A percentile compares a stretch with the other conserved stretches of the same genome.
Conservation (phyloP, 2,797 vertebrate species). For the Chiloscyllium punctatum region DNA sequence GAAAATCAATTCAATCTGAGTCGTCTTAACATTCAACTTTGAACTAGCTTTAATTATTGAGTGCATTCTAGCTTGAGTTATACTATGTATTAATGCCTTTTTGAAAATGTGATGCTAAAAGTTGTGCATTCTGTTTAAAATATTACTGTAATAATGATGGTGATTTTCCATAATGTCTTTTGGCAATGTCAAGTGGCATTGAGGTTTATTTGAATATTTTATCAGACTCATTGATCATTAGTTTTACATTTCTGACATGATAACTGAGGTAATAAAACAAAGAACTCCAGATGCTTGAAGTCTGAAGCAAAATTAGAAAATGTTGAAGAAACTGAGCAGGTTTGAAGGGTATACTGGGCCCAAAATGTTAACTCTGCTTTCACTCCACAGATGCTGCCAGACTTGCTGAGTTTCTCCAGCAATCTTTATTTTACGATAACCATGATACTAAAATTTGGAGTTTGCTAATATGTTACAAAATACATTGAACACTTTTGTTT, state of each 20-base stretch:
- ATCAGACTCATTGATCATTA: neutral
- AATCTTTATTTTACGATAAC: too few species aligned
- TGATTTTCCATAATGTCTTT: neutral
- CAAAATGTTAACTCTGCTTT: too few species aligned
- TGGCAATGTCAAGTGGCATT: conserved; percentile 1
- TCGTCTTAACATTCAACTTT: neutral
- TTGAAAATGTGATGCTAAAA: neutral
- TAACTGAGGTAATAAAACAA: neutral
- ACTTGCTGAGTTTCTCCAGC: too few species aligned
- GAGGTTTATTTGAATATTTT: neutral
- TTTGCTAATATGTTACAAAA: neutral
- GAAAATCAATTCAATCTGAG: neutral
- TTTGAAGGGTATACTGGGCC: too few species aligned
- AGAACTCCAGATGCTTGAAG: too few species aligned
- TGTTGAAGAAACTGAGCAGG: too few species aligned
- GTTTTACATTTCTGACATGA: neutral
- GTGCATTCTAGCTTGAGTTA: neutral
- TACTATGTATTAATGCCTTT: neutral
- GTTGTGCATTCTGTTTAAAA: neutral
- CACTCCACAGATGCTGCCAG: too few species aligned
- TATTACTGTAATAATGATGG: neutral
- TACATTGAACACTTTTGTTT: neutral
- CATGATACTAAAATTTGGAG: too few species aligned
- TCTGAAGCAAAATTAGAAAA: too few species aligned
- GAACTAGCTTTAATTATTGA: neutral